Conservation (phyloP, 2,113 vertebrate genomes). For the Toxostoma redivivum region DNA sequence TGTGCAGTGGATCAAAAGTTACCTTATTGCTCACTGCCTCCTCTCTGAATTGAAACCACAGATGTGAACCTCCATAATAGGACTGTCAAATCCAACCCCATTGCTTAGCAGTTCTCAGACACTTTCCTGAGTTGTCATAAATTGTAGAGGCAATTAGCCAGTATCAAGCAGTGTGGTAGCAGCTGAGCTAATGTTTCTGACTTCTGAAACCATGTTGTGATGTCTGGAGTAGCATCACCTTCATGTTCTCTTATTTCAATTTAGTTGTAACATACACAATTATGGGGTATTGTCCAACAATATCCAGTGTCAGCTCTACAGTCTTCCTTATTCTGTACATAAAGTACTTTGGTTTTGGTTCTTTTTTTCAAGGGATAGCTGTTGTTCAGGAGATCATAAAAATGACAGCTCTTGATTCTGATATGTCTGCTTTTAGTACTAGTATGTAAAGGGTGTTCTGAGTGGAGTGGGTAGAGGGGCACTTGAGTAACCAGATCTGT, state of each 20-base stretch:
- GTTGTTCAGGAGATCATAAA: neutral
- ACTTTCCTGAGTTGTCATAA: neutral
- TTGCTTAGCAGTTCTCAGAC: neutral
- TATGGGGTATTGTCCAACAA: neutral
- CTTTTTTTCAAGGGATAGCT: neutral
- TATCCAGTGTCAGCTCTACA: neutral
- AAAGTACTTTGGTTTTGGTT: neutral
- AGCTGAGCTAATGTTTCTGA: neutral
- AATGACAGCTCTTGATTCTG: neutral
- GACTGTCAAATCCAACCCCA: neutral
- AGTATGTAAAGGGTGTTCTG: neutral
- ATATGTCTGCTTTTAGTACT: neutral
- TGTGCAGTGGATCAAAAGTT: neutral
- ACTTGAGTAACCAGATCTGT: neutral
- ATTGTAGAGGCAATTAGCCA: neutral
- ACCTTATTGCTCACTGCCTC: neutral
- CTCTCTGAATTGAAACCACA: neutral
- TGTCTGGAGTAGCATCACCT: neutral
- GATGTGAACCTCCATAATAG: neutral
- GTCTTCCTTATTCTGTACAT: neutral
- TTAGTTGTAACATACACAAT: neutral
- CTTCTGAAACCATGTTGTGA: neutral
- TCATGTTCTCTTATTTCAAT: neutral
- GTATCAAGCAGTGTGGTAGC: neutral
- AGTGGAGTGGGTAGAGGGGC: neutral